phyloP scores from a whole-genome alignment of 2,888 invertebrate genomes.

The Vandiemenella viatica region DNA sequence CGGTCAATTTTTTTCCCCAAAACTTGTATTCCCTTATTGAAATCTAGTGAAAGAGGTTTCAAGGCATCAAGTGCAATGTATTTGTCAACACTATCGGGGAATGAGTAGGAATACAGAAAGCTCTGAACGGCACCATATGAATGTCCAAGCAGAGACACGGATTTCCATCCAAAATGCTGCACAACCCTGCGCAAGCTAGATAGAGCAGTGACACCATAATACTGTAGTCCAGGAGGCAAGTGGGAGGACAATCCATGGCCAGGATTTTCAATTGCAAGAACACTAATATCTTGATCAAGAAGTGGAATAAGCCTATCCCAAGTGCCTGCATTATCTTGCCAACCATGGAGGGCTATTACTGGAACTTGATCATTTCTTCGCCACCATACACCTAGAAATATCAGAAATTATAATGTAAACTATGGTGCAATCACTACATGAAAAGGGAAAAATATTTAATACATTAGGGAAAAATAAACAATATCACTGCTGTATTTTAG shows the following conservation, averaged over 20 bases:
- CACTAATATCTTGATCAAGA: constrained; percentile 16
- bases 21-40: not conserved
- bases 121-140: constrained; percentile 19
- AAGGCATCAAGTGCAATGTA: constrained; percentile 19
- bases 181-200: constrained; percentile 18
- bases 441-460: no score
- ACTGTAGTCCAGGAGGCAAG: constrained; percentile 19
- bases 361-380: constrained; percentile 18
- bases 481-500: no score
- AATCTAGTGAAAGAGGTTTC: constrained; percentile 7
- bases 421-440: no score
- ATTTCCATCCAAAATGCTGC: constrained; percentile 20
- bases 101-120: constrained; percentile 19
- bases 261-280: constrained; percentile 23
- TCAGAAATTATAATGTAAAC: no score
- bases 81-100: constrained; percentile 19
- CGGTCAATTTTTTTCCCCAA: constrained; percentile 1
- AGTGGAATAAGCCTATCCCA: constrained; percentile 22
- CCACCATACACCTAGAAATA: constrained; percentile 20
- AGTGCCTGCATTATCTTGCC: constrained; percentile 24
- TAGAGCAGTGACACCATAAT: constrained; percentile 18
- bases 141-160: constrained; percentile 18
- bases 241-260: constrained; percentile 24
- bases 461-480: no score
- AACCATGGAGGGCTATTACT: constrained; percentile 23